Conservation (phyloP, 2,797 vertebrate genomes). For the Cossypha heuglini region DNA sequence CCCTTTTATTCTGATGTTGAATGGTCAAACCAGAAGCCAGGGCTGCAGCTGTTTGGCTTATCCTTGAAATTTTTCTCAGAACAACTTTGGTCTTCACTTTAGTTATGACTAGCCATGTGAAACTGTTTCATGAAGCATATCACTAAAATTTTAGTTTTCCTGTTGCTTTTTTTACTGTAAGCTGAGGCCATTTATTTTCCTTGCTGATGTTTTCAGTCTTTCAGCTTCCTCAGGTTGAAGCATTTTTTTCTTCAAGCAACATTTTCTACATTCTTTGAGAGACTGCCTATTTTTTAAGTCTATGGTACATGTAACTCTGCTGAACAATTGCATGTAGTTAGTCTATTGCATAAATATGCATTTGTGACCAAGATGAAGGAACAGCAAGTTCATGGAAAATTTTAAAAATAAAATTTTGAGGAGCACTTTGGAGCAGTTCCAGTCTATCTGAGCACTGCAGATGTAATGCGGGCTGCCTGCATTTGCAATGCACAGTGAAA, state of each 20-base stretch:
- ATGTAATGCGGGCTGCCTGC: not conserved
- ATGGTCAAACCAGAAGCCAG: not conserved
- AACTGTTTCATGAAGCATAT: not conserved
- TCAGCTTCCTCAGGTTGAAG: not conserved
- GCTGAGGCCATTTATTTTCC: not conserved
- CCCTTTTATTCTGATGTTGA: not conserved
- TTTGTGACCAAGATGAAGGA: not conserved
- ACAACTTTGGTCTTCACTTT: not conserved
- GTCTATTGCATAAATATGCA: not conserved
- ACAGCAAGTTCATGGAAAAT: not conserved
- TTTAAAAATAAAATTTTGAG: not conserved
- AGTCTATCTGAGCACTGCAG: slow-evolving; percentile 52
- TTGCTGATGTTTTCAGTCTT: not conserved
- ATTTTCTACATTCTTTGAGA: not conserved
- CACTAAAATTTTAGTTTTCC: not conserved
- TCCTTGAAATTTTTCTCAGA: not conserved
- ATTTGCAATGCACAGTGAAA: slow-evolving; percentile 38
- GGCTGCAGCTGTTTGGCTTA: not conserved
- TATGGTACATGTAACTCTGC: not conserved
- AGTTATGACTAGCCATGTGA: not conserved
- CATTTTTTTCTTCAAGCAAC: not conserved
- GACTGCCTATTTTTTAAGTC: not conserved
- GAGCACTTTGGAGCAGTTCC: slow-evolving; percentile 41
- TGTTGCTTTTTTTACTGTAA: not conserved
- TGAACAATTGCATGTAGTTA: not conserved